phyloP scores from a whole-genome alignment of 2,888 invertebrate species.

The Athrips mouffetella region DNA sequence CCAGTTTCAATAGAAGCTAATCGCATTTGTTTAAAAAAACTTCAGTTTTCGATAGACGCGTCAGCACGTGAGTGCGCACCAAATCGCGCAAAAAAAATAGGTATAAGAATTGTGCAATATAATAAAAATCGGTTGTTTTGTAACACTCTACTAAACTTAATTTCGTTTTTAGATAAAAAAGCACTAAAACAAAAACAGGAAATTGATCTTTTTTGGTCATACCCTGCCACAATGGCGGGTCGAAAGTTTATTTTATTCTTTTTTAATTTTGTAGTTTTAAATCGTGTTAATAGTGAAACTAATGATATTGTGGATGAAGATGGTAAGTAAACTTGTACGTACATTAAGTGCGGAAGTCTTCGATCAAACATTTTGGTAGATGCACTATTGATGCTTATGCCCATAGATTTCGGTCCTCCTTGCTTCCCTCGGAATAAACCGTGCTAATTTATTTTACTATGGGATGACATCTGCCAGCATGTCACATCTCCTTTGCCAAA shows the following conservation, averaged over 20 bases:
- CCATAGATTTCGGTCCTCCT: too few relatives aligned
- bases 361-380: too few relatives aligned
- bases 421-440: too few relatives aligned
- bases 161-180: slow-evolving; percentile 4
- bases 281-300: background rate
- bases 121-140: slow-evolving; percentile 6
- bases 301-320: background rate
- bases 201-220: background rate
- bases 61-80: too few relatives aligned
- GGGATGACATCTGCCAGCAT: too few relatives aligned
- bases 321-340: slow-evolving; percentile 18
- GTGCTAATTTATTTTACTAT: too few relatives aligned
- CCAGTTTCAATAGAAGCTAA: too few relatives aligned
- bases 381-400: too few relatives aligned
- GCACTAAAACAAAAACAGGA: slow-evolving; percentile 15
- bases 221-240: slow-evolving; percentile 5
- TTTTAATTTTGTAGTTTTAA: slow-evolving; percentile 5
- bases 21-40: too few relatives aligned
- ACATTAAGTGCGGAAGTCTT: too few relatives aligned
- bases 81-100: background rate
- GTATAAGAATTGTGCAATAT: background rate
- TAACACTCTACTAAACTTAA: slow-evolving; percentile 18
- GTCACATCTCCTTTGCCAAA: too few relatives aligned
- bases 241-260: slow-evolving; percentile 8
- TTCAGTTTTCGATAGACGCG: too few relatives aligned